Percentiles rank a stretch among this genome's conserved stretches.
phyloP scores from a whole-genome alignment of 2,113 vertebrate genomes.

The Nothoprocta perdicaria region DNA sequence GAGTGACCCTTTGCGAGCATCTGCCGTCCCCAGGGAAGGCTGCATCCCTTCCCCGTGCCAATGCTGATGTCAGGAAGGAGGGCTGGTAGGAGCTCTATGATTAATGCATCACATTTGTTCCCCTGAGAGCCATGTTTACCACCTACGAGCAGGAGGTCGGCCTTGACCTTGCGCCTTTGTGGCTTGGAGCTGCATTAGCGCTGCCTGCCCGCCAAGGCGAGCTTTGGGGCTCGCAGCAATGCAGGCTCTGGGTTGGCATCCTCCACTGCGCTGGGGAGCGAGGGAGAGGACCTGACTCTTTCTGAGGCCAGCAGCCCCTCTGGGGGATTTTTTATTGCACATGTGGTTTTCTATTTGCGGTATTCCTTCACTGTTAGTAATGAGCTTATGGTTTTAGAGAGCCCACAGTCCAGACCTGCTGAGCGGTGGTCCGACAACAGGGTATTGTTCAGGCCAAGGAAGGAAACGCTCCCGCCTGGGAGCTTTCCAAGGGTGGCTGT shows the following conservation, averaged over 20 bases:
- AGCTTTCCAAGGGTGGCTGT: neutral
- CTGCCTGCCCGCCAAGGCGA: conserved; percentile 27
- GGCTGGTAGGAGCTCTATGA: neutral
- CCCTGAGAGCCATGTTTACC: neutral
- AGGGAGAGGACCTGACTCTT: neutral
- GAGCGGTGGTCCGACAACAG: neutral
- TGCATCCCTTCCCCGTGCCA: neutral
- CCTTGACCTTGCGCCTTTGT: conserved; percentile 8
- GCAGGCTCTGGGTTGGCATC: neutral
- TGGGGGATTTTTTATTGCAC: neutral
- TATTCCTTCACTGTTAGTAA: neutral
- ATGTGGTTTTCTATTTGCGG: neutral
- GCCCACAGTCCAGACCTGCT: neutral
- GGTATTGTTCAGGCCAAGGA: neutral
- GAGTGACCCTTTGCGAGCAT: fast-evolving
- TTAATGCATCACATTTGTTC: neutral
- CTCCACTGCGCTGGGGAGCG: neutral
- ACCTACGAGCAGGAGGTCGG: conserved; percentile 22
- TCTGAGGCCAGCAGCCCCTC: neutral
- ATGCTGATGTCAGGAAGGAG: neutral
- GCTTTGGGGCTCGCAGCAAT: neutral
- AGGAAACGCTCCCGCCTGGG: neutral
- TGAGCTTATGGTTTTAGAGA: neutral
- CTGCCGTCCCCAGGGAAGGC: neutral
- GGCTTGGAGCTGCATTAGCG: conserved; percentile 16